Base-by-base conservation (phyloP, 1,140 invertebrate genomes). In the Heliconius congener region DNA sequence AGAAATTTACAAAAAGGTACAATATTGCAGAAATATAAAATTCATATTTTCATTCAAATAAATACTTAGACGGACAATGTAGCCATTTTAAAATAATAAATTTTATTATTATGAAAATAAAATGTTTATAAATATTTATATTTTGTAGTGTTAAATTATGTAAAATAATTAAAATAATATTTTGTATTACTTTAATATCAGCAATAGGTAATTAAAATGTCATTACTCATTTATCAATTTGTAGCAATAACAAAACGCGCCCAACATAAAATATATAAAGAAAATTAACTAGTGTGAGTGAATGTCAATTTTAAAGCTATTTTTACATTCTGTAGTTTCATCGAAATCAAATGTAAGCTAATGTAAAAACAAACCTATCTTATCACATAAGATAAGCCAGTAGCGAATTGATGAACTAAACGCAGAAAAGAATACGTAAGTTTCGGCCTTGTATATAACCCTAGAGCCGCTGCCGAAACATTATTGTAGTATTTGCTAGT, bases 321-420 rank as follows among this genome's bases (percentile, higher is more conserved):
- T 91, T 93, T 91, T 92, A 87, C 90, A 92, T 86, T 90, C 85
- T 89, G 84, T 88, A 88, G 85, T 83, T 86, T 86, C 82, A 81
- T 89, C 78, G 77, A 85, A 85, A 84, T 86, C 78, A 80, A 86
- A 84, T 84, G 82, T 86, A 82, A 85, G 79, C 84, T 85, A 83
- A 86, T 83, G 83, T 85, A 88, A 83, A 90, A 88, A 89, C 81
- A 87, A 86, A 82, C 75, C 82, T 78, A 81, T 78, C 72, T 46
- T 66, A 86, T 83, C 81, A 79, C 78, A 78, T 84, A 81, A 83
- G 88, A 88, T 88, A 89, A 87, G 83, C 77, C 71, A 81, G 37
- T 79, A 73, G 70, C 55, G 46, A 78, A 71, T 84, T 66, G 57
- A 70, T 75, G 42, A 80, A 73, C 50, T 74, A 74, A 77, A 83